Evolutionary conservation across 2,113 vertebrate species (phyloP).

Genomic region (Cheirogaleus medius): DNA sequence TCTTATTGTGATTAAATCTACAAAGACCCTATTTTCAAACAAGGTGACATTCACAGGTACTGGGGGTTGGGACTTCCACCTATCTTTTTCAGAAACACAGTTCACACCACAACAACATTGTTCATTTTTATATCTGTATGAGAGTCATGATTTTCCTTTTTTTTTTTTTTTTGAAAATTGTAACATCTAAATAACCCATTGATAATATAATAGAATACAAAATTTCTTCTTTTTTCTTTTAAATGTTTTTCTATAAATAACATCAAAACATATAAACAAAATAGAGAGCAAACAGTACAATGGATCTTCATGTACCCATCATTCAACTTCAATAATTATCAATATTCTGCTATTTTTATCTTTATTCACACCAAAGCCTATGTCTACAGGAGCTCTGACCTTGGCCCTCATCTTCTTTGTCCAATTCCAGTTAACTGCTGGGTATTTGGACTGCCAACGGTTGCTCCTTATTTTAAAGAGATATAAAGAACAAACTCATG

Average conservation of each 20-base stretch:
- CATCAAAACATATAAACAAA: neutral
- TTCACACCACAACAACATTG: neutral
- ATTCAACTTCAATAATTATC: neutral
- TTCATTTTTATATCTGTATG: neutral
- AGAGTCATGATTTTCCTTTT: neutral
- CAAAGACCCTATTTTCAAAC: neutral
- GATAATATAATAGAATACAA: accelerated
- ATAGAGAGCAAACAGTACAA: neutral
- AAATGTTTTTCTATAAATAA: neutral
- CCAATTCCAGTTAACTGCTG: neutral
- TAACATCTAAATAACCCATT: neutral
- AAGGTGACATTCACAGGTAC: neutral
- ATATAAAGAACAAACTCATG: constrained; percentile 33
- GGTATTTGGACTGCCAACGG: neutral
- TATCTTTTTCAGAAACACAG: neutral
- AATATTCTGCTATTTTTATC: neutral
- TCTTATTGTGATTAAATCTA: neutral
- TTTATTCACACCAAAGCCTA: neutral
- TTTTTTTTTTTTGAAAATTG: neutral
- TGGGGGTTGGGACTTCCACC: neutral
- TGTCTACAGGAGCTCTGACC: neutral
- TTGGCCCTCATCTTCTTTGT: neutral
- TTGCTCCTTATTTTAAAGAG: constrained; percentile 4
- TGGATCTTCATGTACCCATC: neutral
- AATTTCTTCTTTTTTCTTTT: neutral